Conservation (phyloP, 23 tunicate species). For the Ascidia mentula region DNA sequence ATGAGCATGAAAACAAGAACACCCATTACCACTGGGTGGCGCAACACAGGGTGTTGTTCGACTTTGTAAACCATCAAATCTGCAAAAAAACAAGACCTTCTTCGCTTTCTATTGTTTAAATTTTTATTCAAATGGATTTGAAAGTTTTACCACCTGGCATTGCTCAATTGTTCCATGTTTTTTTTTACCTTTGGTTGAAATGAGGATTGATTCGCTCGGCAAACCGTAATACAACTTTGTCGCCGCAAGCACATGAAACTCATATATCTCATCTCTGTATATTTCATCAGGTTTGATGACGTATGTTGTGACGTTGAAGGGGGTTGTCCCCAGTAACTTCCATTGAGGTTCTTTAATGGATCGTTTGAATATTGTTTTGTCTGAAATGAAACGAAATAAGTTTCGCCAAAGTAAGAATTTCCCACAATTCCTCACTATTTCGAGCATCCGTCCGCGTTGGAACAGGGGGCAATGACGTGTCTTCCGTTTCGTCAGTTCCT, state of each 20-base stretch:
- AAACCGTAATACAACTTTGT: slow-evolving; percentile 31
- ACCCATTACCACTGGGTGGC: slow-evolving; percentile 15
- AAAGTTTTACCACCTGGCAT: too few species aligned
- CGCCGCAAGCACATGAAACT: slow-evolving; percentile 59
- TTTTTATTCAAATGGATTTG: too few species aligned
- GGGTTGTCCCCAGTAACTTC: slow-evolving; percentile 22
- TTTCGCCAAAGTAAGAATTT: too few species aligned
- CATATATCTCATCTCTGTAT: slow-evolving; percentile 61
- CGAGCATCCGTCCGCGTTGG: not conserved
- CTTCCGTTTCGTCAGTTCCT: slow-evolving; percentile 10
- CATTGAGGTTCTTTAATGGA: not conserved
- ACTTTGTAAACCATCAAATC: too few species aligned
- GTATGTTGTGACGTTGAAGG: slow-evolving; percentile 45
- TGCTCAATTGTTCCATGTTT: not conserved
- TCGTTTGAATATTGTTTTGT: not conserved
- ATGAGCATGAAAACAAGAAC: not conserved
- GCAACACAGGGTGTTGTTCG: not conserved
- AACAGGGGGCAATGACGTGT: not conserved
- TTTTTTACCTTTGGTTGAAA: slow-evolving; percentile 64
- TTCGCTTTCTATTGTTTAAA: too few species aligned
- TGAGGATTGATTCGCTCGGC: slow-evolving; percentile 45
- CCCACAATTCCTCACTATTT: too few species aligned
- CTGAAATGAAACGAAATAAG: not conserved
- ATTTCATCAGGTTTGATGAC: slow-evolving; percentile 27
- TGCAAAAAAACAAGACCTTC: too few species aligned